Evolutionary conservation across 2,888 invertebrate genomes (phyloP).

Genomic region (Galeruca laticollis): DNA sequence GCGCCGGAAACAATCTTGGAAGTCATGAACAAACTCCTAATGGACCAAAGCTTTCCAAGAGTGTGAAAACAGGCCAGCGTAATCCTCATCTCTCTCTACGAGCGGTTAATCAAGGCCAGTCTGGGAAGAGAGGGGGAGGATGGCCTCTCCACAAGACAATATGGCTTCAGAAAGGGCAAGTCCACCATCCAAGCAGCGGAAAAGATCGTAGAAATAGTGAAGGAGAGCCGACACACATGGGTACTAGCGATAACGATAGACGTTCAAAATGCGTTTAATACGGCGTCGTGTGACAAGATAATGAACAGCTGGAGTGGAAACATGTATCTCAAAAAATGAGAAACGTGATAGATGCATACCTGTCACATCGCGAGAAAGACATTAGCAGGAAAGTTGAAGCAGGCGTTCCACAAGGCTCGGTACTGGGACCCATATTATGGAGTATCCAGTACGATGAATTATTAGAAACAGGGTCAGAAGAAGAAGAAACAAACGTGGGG

Average conservation of each 20-base stretch:
- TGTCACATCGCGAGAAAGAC: too few relatives aligned
- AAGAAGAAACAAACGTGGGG: neutral
- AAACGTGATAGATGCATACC: too few relatives aligned
- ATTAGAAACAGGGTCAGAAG: neutral
- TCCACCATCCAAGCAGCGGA: too few relatives aligned
- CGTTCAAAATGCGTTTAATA: too few relatives aligned
- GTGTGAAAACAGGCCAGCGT: slow-evolving; percentile 2
- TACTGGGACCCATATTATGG: slow-evolving; percentile 1
- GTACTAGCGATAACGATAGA: too few relatives aligned
- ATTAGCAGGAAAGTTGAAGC: neutral
- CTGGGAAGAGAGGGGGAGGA: neutral
- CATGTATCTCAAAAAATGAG: too few relatives aligned
- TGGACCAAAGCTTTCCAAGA: slow-evolving; percentile 1
- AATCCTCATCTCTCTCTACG: neutral
- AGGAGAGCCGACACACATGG: too few relatives aligned
- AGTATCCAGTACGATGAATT: neutral
- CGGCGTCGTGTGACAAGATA: too few relatives aligned
- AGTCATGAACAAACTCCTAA: neutral
- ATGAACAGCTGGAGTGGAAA: too few relatives aligned
- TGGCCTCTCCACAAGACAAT: too few relatives aligned
- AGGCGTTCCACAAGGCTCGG: slow-evolving; percentile 11
- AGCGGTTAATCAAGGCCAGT: neutral
- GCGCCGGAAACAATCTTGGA: neutral
- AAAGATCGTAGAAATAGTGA: too few relatives aligned
- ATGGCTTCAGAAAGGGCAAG: too few relatives aligned